Conservation (phyloP, 2,113 vertebrate species). For the Galemys pyrenaicus region DNA sequence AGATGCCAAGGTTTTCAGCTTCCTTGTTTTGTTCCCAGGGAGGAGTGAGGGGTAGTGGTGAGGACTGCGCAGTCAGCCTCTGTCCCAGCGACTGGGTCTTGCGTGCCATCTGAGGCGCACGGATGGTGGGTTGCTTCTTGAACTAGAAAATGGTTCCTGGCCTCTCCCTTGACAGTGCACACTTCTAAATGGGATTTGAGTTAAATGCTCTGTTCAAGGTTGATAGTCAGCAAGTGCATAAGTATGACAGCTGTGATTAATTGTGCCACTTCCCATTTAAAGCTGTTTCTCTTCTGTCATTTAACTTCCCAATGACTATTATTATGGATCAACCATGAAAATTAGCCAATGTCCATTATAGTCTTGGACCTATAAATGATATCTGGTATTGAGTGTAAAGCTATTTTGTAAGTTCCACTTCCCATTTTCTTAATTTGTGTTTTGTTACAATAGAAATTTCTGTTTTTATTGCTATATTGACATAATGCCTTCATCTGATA, state of each 20-base stretch:
- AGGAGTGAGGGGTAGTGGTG: not conserved
- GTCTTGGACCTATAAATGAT: constrained; percentile 43
- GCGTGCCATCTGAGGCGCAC: not conserved
- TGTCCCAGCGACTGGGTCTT: not conserved
- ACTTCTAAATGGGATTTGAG: constrained; percentile 48
- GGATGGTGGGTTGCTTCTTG: constrained; percentile 18
- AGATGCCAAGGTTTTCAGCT: not conserved
- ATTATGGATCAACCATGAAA: constrained; percentile 34
- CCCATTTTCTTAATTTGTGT: constrained; percentile 51
- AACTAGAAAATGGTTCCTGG: constrained; percentile 15
- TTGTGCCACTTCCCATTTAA: constrained; percentile 44
- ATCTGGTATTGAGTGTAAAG: constrained; percentile 38
- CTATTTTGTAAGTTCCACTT: constrained; percentile 22
- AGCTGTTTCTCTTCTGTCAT: constrained; percentile 49
- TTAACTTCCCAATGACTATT: constrained; percentile 48
- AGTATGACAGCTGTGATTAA: constrained; percentile 35
- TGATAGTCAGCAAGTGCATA: constrained; percentile 37
- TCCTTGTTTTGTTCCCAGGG: not conserved
- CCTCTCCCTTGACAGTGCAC: not conserved
- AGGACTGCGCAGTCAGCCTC: not conserved
- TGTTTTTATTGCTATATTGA: constrained; percentile 13
- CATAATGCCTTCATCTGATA: not conserved
- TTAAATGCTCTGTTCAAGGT: constrained; percentile 52
- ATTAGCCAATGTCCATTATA: constrained; percentile 40
- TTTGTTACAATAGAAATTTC: not conserved